These are phyloP conservation scores for Montipora cactus DNA, from an alignment of 64 coral and sea anemone species.

Conservation along the genomic window DNA sequence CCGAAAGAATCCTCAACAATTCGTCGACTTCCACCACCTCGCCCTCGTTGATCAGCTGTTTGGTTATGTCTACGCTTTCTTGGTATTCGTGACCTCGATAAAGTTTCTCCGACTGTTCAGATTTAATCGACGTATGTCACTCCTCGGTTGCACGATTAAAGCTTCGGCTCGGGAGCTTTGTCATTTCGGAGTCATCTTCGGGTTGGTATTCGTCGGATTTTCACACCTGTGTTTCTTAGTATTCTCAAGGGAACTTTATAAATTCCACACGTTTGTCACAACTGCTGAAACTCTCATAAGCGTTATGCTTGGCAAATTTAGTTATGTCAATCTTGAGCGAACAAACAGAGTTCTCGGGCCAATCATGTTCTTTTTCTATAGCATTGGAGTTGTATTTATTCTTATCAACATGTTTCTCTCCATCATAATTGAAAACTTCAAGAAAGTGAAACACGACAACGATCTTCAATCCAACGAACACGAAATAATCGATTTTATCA, in stretches of 20 bases:
- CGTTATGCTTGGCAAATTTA: constrained; percentile 97
- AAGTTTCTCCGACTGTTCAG: constrained; percentile 96
- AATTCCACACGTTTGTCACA: constrained; percentile 82
- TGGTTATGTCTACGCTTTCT: constrained; percentile 73
- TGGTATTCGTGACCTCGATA: constrained; percentile 90
- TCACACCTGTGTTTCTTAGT: constrained; percentile 82
- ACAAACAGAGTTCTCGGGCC: constrained; percentile 78
- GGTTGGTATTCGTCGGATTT: constrained; percentile 90
- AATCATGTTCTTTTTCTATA: constrained; percentile 90
- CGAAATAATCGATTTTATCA: constrained; percentile 96
- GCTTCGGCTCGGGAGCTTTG: constrained; percentile 69
- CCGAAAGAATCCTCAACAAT: constrained; percentile 52
- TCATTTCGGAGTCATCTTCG: constrained; percentile 85
- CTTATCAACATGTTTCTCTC: constrained; percentile 96
- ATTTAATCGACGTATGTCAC: constrained; percentile 95
- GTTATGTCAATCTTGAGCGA: constrained; percentile 81
- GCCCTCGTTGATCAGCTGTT: constrained; percentile 84
- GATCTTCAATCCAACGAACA: constrained; percentile 96
- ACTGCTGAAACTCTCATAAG: constrained; percentile 87
- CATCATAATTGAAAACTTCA: constrained; percentile 94
- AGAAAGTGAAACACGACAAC: constrained; percentile 84
- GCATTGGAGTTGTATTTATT: constrained; percentile 85
- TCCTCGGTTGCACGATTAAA: constrained; percentile 80
- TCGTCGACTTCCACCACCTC: constrained; percentile 83
- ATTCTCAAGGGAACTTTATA: constrained; percentile 87